These are phyloP conservation scores for Drosophila austrosaltans DNA, from an alignment of 2,888 invertebrate genomes.

Conservation along the genomic window DNA sequence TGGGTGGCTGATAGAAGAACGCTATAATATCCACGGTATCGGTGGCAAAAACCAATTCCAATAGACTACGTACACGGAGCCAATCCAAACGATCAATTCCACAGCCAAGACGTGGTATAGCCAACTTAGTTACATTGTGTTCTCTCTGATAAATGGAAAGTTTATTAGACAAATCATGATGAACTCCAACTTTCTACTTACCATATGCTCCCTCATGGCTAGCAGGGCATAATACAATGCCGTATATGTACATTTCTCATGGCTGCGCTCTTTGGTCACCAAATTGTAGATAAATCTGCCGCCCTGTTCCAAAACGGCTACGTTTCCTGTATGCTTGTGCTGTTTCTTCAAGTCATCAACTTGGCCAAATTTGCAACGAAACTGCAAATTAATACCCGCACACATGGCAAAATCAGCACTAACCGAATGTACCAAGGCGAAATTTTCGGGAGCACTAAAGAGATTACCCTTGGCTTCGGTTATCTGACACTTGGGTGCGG, in stretches of 20 bases:
- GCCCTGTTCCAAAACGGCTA: constrained; percentile 84
- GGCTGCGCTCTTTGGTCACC: constrained; percentile 85
- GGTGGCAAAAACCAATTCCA: constrained; percentile 85
- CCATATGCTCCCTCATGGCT: constrained; percentile 82
- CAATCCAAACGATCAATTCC: constrained; percentile 87
- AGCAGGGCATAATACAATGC: constrained; percentile 84
- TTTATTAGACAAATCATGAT: neutral
- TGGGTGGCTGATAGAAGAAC: constrained; percentile 83
- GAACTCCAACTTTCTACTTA: constrained; percentile 30
- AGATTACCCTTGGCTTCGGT: constrained; percentile 84
- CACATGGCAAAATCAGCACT: constrained; percentile 86
- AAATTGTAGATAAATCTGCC: constrained; percentile 85
- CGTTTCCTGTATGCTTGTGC: constrained; percentile 82
- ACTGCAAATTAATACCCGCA: constrained; percentile 85
- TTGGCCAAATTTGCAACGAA: constrained; percentile 78
- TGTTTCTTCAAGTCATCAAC: constrained; percentile 79
- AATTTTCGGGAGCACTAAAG: constrained; percentile 84
- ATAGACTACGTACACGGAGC: constrained; percentile 83
- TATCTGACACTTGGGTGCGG: constrained; percentile 71
- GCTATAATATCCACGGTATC: constrained; percentile 84
- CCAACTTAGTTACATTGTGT: constrained; percentile 85
- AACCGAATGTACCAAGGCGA: constrained; percentile 85
- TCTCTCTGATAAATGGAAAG: constrained; percentile 64
- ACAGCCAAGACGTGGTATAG: constrained; percentile 88
- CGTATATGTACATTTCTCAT: constrained; percentile 84